phyloP scores from a whole-genome alignment of 2,888 invertebrate species.

The Euplagia quadripunctaria region DNA sequence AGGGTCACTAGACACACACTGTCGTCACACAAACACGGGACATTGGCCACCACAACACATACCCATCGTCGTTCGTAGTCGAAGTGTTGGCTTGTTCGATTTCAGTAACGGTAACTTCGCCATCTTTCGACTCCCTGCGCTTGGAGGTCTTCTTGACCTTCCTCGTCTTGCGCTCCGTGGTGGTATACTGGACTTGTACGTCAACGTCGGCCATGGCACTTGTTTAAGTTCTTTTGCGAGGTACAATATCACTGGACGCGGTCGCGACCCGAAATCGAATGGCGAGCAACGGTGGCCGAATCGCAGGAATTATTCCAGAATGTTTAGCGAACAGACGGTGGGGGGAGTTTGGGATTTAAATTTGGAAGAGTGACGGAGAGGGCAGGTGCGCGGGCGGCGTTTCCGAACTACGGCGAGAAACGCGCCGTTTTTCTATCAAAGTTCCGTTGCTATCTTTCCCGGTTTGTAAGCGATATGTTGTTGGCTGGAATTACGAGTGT shows the following conservation, averaged over 20 bases:
- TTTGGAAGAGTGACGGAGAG: constrained; percentile 87
- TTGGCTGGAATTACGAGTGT: background rate
- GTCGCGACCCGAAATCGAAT: constrained; percentile 88
- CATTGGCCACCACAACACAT: constrained; percentile 91
- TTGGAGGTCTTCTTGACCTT: constrained; percentile 95
- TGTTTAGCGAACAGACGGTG: constrained; percentile 79
- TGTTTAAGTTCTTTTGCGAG: constrained; percentile 63
- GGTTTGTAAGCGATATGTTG: constrained; percentile 59
- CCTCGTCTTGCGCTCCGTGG: constrained; percentile 96
- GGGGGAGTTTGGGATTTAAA: constrained; percentile 87
- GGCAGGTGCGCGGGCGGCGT: constrained; percentile 87
- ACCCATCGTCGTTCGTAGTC: constrained; percentile 92
- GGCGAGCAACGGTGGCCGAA: constrained; percentile 83
- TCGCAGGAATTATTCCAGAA: constrained; percentile 88
- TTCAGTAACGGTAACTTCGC: constrained; percentile 94
- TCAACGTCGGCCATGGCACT: constrained; percentile 95
- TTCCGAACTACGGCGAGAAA: constrained; percentile 70
- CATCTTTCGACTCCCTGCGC: constrained; percentile 92
- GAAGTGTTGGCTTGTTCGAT: constrained; percentile 90
- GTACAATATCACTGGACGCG: constrained; percentile 84
- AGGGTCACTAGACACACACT: constrained; percentile 71
- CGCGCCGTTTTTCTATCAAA: constrained; percentile 68
- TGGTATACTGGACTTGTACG: constrained; percentile 94
- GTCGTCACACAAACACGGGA: constrained; percentile 64
- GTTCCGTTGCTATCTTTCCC: constrained; percentile 62